These are phyloP conservation scores for Lagocephalus sceleratus DNA, from an alignment of 2,797 vertebrate genomes.

Conservation along the genomic window DNA sequence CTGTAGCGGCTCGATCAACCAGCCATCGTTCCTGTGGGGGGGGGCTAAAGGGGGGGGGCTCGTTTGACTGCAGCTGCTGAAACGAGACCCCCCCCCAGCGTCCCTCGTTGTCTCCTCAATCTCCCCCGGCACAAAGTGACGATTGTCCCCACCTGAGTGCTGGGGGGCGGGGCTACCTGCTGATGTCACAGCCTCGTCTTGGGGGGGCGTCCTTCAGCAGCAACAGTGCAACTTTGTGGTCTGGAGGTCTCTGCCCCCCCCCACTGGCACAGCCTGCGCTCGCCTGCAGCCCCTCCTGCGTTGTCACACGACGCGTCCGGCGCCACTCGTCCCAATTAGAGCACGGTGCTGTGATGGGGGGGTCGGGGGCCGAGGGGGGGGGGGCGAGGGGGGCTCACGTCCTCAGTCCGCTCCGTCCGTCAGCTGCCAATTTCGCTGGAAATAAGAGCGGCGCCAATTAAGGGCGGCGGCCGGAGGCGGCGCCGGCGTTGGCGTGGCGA, in stretches of 20 bases:
- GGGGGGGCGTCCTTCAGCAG: no score
- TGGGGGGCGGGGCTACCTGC: no score
- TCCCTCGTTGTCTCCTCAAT: slow-evolving; percentile 82
- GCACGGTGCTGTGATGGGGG: slow-evolving; percentile 77
- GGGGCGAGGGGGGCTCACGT: slow-evolving; percentile 69
- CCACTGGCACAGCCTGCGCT: no score
- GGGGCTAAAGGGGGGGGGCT: slow-evolving; percentile 35
- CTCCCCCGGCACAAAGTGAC: slow-evolving; percentile 76
- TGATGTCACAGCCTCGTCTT: no score
- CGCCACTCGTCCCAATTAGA: slow-evolving; percentile 79
- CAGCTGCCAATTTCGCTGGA: slow-evolving; percentile 87
- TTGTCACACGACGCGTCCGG: slow-evolving; percentile 69
- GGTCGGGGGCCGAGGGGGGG: slow-evolving; percentile 54
- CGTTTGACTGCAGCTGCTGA: slow-evolving; percentile 83
- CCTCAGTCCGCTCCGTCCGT: slow-evolving; percentile 79
- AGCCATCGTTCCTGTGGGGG: slow-evolving; percentile 77
- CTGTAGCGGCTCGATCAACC: slow-evolving; percentile 88
- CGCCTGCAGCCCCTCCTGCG: slow-evolving; percentile 68
- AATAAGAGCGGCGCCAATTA: slow-evolving; percentile 90
- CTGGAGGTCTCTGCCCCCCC: slow-evolving; percentile 12
- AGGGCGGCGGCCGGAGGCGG: slow-evolving; percentile 83
- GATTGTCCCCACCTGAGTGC: no score
- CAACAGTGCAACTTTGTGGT: slow-evolving; percentile 1
- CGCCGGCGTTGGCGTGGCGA: slow-evolving; percentile 78
- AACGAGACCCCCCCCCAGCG: slow-evolving; percentile 83